These are phyloP conservation scores for Drosophila pandora DNA, from an alignment of 1,140 invertebrate genomes.

Conservation along the genomic window DNA sequence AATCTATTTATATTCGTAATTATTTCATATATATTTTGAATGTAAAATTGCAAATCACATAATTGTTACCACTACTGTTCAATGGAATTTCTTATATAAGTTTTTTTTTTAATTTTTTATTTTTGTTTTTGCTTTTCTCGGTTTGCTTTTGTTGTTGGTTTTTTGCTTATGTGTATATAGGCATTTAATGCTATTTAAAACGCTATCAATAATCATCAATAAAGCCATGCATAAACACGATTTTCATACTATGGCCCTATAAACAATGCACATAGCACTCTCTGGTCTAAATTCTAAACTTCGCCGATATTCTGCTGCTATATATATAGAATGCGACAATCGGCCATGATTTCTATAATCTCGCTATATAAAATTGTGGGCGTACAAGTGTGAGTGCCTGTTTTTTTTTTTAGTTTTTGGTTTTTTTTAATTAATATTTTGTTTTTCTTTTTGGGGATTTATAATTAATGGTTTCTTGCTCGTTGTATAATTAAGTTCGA, in stretches of 20 bases:
- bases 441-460: slow-evolving; percentile 23
- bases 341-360: slow-evolving; percentile 7
- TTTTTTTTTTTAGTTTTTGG: slow-evolving; percentile 23
- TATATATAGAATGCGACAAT: slow-evolving; percentile 27
- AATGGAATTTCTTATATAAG: slow-evolving; percentile 73
- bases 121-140: slow-evolving; percentile 9
- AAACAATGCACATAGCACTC: slow-evolving; percentile 78
- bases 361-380: slow-evolving; percentile 68
- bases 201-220: slow-evolving; percentile 81
- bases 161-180: slow-evolving; percentile 72
- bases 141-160: slow-evolving; percentile 40
- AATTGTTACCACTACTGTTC: slow-evolving; percentile 81
- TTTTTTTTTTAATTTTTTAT: slow-evolving; percentile 38
- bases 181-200: slow-evolving; percentile 83
- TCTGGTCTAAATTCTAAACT: slow-evolving; percentile 75
- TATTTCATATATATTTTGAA: slow-evolving; percentile 76
- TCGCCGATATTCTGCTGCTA: slow-evolving; percentile 44
- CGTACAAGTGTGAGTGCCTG: slow-evolving; percentile 38
- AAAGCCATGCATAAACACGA: slow-evolving; percentile 80
- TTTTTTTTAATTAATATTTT: slow-evolving; percentile 39
- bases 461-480: slow-evolving; percentile 71
- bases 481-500: slow-evolving; percentile 83
- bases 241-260: slow-evolving; percentile 77
- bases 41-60: slow-evolving; percentile 83
- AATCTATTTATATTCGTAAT: slow-evolving; percentile 70